Evolutionary conservation across 2,113 vertebrate genomes (phyloP).

Genomic region (Laterallus jamaicensis): DNA sequence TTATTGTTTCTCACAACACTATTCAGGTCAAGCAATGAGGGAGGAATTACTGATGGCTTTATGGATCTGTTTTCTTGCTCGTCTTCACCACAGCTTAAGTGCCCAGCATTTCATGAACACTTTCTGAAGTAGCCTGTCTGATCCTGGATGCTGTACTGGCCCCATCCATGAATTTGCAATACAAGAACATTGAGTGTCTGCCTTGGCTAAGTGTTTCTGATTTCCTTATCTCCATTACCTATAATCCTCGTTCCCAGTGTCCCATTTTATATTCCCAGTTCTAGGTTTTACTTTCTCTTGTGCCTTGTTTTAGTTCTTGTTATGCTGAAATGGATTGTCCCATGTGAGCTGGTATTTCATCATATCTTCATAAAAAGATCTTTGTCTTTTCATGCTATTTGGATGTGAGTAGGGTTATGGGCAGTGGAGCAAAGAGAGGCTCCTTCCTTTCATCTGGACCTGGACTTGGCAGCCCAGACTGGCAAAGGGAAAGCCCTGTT

Average conservation of each 20-base stretch:
- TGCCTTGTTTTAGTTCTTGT: not conserved
- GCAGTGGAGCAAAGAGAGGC: not conserved
- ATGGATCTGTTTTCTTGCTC: not conserved
- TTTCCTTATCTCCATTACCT: not conserved
- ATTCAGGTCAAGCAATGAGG: not conserved
- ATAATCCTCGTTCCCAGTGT: not conserved
- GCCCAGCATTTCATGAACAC: not conserved
- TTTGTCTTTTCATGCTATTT: not conserved
- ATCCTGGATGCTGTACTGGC: not conserved
- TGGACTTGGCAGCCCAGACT: not conserved
- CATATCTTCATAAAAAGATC: not conserved
- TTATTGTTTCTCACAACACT: not conserved
- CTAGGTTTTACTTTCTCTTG: not conserved
- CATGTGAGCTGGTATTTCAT: not conserved
- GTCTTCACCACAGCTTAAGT: not conserved
- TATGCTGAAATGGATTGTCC: not conserved
- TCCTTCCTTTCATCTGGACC: not conserved
- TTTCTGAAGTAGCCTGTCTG: not conserved
- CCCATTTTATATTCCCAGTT: not conserved
- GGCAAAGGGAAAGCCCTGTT: not conserved
- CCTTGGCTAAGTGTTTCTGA: not conserved
- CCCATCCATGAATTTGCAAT: accelerated
- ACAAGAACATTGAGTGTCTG: not conserved
- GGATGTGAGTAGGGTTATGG: not conserved
- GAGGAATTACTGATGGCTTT: not conserved